Base-by-base conservation (phyloP, 2,888 invertebrate genomes). In the Lepidocyrtinus sp. region DNA sequence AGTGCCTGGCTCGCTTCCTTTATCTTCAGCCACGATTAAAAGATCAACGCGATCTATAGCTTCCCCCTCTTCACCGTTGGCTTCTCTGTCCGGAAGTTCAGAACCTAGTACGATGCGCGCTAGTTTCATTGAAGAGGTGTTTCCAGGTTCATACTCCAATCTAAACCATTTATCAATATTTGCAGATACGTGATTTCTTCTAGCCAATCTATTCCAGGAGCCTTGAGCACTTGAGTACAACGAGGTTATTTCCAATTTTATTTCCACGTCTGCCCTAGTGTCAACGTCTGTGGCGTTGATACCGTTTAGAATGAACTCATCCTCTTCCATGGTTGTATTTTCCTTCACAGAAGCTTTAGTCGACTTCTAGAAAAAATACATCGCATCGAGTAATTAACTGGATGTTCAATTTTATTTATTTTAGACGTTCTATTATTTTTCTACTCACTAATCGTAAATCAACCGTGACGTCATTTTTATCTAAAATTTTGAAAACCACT, bases 1-100 rank as follows among this genome's bases (percentile, higher is more conserved):
- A 27, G 15, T 21, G 9, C 22, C 46, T 0, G 26, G n/a, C 17
- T 80, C 67, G 1, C 24, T 26, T 9, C 81, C 74, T 3, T 21
- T 7, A 36, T 85, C 85, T 22, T 24, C 36, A 5, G 78, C 85
- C 50, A 83, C 83, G 7, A 88, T 81, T 5, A 85, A 82, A 1
- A 88, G 68, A 36, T 87, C 87, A 1, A 87, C 87, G 84, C 75
- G 26, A 22, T 83, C 84, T n/a, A n/a, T n/a, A 36, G 12, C 36
- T 22, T 81, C 55, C 2, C 76, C 74, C 1, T 7, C n/a, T 1
- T 45, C 61, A 9, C 72, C 72, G 19, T 59, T 67, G 1, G 68
- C 75, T 27, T 81, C 82, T 9, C 82, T 70, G 65, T 80, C 82
- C 17, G 77, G 77, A 12, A 55, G 59, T 17, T 59, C 26, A 9